Evolutionary conservation across 2,888 invertebrate species (phyloP), one percentile per base, ranked within the genome.

Genomic region (Podotricha telesiphe): DNA sequence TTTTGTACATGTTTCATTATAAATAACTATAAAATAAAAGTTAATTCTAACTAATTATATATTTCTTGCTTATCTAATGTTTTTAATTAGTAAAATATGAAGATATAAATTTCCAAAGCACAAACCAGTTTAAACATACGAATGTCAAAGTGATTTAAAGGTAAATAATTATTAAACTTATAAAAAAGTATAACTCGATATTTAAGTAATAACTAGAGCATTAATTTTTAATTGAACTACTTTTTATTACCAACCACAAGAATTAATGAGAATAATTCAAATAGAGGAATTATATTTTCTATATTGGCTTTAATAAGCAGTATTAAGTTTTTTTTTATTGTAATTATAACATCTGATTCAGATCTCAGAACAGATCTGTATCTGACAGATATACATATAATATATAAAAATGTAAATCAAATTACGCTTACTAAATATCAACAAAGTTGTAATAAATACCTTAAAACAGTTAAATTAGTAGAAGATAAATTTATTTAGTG

Each of bases 221-320:
- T 70, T 67, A 67, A 68, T n/a, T 67, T 70, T 65, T 64, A 72
- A 48, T 56, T 48, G 65, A 68, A 67, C 59, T 20, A 56, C 17
- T 45, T 67, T 66, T 59, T 66, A 28, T 59, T 8, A 20, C 42
- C 20, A 53, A 47, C 48, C 19, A 68, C 28, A 56, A 63, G 40
- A 37, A 37, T 37, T 63, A 61, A 61, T 62, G 48, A 62, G 17
- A 48, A n/a, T n/a, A n/a, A n/a, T n/a, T n/a, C n/a, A 48, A 20
- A 19, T 17, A 10, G 8, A 28, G 4, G 22, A 2, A 22, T 51
- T 28, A 8, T 53, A 8, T 28, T 28, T 53, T 20, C 50, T 20
- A 8, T 28, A 28, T n/a, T 28, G 28, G 53, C 28, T 1, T 8
- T 37, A 37, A 5, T 37, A 37, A 37, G 37, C 37, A 5, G 37